Evolutionary conservation across 2,888 invertebrate genomes (phyloP), one percentile per base, ranked within the genome.

Genomic region (Troides oblongomaculatus): DNA sequence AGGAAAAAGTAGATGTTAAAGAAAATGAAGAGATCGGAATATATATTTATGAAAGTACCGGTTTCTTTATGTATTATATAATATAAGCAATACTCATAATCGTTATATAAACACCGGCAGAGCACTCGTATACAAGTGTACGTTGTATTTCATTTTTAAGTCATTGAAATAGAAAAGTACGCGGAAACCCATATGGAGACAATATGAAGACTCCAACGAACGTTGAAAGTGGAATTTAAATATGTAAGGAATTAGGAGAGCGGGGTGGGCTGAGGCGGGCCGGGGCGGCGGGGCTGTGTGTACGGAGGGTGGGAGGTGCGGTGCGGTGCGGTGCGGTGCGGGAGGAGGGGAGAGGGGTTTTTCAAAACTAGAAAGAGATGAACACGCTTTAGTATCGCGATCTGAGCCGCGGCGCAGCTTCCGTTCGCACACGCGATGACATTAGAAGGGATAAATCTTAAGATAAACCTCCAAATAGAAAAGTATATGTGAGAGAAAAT

Each of bases 341-440:
- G 72, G 72, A 75, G 71, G 70, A 75, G 75, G 72, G 74, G 76
- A 76, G 82, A 79, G 79, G 79, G 88, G 87, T 88, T 90, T 90
- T 91, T 90, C 87, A 91, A 92, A 92, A 92, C 92, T 92, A 92
- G 92, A 92, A 92, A 92, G 92, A 92, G 92, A 91, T 90, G 90
- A 92, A 92, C 92, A 89, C 84, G 91, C 85, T 89, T 87, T 90
- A 90, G 91, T 90, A 91, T 90, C 90, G 90, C 91, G 91, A 92
- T 91, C 89, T 85, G 85, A 78, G 80, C 76, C 77, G 75, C 79
- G 78, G 75, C 74, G 71, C 74, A 72, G 76, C 74, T 76, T 78
- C 77, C 75, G 75, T 66, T 68, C 64, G 70, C 71, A 76, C 71
- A 71, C 4, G 85, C 36, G 74, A 65, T 69, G 69, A 71, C 62